Evolutionary conservation across 35 echinoderm and acorn worm genomes (phyloP).

Genomic region (Heliocidaris erythrogramma): DNA sequence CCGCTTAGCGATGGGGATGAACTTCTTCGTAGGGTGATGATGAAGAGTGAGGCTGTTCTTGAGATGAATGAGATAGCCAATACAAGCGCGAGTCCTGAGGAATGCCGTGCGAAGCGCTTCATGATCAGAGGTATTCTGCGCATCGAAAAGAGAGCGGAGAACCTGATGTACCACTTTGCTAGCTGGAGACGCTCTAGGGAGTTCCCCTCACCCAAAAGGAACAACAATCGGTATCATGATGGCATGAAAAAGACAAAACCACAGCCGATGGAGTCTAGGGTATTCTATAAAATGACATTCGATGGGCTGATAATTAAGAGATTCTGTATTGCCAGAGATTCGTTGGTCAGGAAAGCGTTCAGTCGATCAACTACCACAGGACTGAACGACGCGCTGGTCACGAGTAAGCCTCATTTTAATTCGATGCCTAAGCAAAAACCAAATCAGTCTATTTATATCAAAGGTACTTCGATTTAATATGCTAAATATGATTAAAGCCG

Average conservation of each 20-base stretch:
- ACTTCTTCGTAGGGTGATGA: conserved; percentile 14
- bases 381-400: background rate
- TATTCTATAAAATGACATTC: background rate
- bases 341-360: conserved; percentile 20
- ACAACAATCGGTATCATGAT: background rate
- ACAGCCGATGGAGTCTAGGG: background rate
- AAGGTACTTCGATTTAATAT: background rate
- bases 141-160: conserved; percentile 25
- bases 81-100: conserved; percentile 1
- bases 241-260: background rate
- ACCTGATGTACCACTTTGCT: background rate
- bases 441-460: background rate
- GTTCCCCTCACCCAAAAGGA: background rate
- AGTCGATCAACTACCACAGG: background rate
- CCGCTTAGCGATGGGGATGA: background rate
- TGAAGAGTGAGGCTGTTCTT: background rate
- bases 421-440: background rate
- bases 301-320: background rate
- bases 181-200: background rate
- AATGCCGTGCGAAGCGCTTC: conserved; percentile 28
- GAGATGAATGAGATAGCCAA: background rate
- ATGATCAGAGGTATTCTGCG: background rate
- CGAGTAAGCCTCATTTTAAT: background rate
- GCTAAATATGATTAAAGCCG: too few species aligned
- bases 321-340: conserved; percentile 18